These are phyloP conservation scores for Amphiprion ocellaris DNA, from an alignment of 2,113 vertebrate species.

Conservation along the genomic window DNA sequence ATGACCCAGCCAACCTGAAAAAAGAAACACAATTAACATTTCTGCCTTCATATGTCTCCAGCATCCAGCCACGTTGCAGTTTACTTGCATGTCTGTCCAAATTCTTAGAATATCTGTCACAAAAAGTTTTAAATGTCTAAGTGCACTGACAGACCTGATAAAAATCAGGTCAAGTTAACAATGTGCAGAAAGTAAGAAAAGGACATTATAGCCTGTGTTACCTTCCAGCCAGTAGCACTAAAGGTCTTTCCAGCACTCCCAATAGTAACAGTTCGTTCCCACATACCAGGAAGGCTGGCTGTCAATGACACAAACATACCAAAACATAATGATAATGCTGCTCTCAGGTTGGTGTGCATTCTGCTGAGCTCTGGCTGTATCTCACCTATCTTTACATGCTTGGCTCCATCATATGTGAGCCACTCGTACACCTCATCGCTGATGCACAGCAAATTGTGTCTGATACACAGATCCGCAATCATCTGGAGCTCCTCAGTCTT, in stretches of 20 bases:
- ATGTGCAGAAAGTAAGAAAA: neutral
- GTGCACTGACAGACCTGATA: no score
- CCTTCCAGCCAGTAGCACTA: conserved; percentile 96
- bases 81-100: no score
- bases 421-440: conserved; percentile 97
- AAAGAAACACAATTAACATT: neutral
- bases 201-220: conserved; percentile 44
- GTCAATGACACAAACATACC: conserved; percentile 24
- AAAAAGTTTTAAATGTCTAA: no score
- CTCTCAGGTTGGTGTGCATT: neutral
- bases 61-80: no score
- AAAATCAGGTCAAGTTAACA: neutral
- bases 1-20: conserved; percentile 94
- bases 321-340: neutral
- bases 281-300: conserved; percentile 96
- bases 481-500: conserved; percentile 87
- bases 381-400: conserved; percentile 92
- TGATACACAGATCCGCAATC: conserved; percentile 91
- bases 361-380: neutral
- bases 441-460: conserved; percentile 91
- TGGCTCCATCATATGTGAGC: conserved; percentile 89
- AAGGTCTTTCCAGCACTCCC: conserved; percentile 96
- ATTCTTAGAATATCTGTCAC: no score
- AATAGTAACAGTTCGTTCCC: conserved; percentile 91
- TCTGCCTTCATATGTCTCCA: no score